Base-by-base conservation (phyloP, 2,113 vertebrate species). In the Actenoides lindsayi region DNA sequence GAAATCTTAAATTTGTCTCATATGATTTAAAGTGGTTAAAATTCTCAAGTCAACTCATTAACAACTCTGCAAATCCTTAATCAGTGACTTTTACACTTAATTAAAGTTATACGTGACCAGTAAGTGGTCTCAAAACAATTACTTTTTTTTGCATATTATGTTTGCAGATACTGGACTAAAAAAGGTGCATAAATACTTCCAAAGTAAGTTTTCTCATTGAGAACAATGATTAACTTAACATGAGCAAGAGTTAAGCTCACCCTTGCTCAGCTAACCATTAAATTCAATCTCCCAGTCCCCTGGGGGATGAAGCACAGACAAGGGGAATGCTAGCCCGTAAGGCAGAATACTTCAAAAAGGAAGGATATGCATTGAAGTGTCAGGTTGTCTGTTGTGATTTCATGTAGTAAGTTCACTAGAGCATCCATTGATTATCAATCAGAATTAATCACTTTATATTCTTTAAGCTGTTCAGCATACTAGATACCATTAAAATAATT, bases 221-320 rank as follows among this genome's bases (percentile, higher is more conserved):
- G 39, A 95, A 51, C 46, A 78, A 30, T 91, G 35, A 91, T 90
- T 77, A 93, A 74, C 16, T 76, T 90, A 88, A 80, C 63, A 67
- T 46, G 42, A 88, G 27, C 1, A 2, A 2, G 46, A 83, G 64
- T 81, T 90, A 89, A 94, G 76, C 71, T 90, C 87, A 88, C 90
- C 65, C 71, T 94, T 89, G 92, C 68, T 92, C 69, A 95, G 67
- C 64, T 96, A 96, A 86, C 75, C 86, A 88, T 95, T 94, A 96
- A 95, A 96, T 94, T 96, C 76, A 92, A 78, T 91, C 83, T 96
- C 65, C 33, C 69, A 37, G 3, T 75, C 35, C 44, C 84, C 31
- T 37, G 77, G 35, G 62, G 31, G 50, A 71, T 65, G 84, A 81
- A 82, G 37, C 10, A 6, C 39, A 89, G 93, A 69, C 77, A 79